Evolutionary conservation across 2,113 vertebrate genomes (phyloP), one percentile per base, ranked within the genome.

Genomic region (Xyliphius kryptos): DNA sequence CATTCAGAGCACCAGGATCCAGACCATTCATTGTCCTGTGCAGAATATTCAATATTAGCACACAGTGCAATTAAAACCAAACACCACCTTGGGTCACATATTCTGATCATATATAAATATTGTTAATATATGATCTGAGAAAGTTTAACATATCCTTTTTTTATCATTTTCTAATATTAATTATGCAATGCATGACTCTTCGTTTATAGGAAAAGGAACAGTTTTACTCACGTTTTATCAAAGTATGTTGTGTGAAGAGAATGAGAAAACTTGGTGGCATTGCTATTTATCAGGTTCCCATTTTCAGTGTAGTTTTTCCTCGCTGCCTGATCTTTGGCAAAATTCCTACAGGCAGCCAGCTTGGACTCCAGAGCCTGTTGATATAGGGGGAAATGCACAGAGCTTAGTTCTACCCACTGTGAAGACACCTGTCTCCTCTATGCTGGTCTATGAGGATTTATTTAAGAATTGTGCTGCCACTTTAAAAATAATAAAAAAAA

Each of bases 151-250:
- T n/a, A n/a, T n/a, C n/a, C n/a, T n/a, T n/a, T n/a, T n/a, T n/a
- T n/a, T n/a, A n/a, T n/a, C n/a, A n/a, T n/a, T n/a, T n/a, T n/a
- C n/a, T n/a, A n/a, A n/a, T n/a, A n/a, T n/a, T n/a, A n/a, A n/a
- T n/a, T n/a, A n/a, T n/a, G n/a, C n/a, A n/a, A n/a, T n/a, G n/a
- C n/a, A n/a, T n/a, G n/a, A n/a, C n/a, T n/a, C n/a, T n/a, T n/a
- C n/a, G n/a, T n/a, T n/a, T n/a, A n/a, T n/a, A n/a, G n/a, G n/a
- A n/a, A n/a, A n/a, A n/a, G n/a, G n/a, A n/a, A n/a, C n/a, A n/a
- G n/a, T n/a, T n/a, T n/a, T n/a, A 70, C 93, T 92, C 84, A 97
- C 96, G 90, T 89, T 88, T 96, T 97, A 82, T 98, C 92, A 0
- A 93, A 97, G 85, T 94, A 99, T 32, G 94, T 91, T 1, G 90